Conservation (phyloP, 2,797 vertebrate genomes). For the Anniella stebbinsi region DNA sequence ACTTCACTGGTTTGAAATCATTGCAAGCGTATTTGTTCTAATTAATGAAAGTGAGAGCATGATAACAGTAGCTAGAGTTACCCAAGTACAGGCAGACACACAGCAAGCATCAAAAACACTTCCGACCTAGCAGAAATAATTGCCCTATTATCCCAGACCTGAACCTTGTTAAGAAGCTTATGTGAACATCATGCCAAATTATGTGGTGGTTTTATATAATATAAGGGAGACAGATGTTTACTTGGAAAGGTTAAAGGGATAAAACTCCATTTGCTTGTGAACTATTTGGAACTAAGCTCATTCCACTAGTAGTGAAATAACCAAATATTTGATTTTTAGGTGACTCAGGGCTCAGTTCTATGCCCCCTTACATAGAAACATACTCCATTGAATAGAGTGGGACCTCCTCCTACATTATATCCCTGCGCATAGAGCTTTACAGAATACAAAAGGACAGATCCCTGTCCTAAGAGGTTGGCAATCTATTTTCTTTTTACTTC, state of each 20-base stretch:
- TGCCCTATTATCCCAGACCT: slow-evolving; percentile 23
- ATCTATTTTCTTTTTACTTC: not conserved
- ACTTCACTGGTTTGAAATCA: slow-evolving; percentile 11
- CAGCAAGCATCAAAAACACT: slow-evolving; percentile 20
- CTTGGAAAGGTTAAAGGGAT: slow-evolving; percentile 1
- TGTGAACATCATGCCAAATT: slow-evolving; percentile 19
- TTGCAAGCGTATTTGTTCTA: not conserved
- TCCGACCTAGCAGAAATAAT: slow-evolving; percentile 35
- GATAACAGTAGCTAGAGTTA: slow-evolving; percentile 19
- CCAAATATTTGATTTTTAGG: not conserved
- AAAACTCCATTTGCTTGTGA: slow-evolving; percentile 13
- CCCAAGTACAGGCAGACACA: slow-evolving; percentile 22
- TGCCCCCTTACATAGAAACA: not conserved
- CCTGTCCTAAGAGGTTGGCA: not conserved
- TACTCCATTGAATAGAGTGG: not conserved
- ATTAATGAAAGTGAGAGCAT: slow-evolving; percentile 21
- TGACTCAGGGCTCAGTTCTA: not conserved
- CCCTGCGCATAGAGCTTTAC: not conserved
- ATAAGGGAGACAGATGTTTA: slow-evolving; percentile 1
- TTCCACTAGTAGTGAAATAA: not conserved
- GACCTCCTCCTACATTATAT: not conserved
- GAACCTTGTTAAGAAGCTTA: slow-evolving; percentile 30
- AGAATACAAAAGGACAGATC: not conserved
- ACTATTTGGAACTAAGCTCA: not conserved
- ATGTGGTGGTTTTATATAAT: slow-evolving; percentile 18